Evolutionary conservation across 1,140 invertebrate genomes (phyloP), one percentile per base, ranked within the genome.

Genomic region (Pararge aegeria): DNA sequence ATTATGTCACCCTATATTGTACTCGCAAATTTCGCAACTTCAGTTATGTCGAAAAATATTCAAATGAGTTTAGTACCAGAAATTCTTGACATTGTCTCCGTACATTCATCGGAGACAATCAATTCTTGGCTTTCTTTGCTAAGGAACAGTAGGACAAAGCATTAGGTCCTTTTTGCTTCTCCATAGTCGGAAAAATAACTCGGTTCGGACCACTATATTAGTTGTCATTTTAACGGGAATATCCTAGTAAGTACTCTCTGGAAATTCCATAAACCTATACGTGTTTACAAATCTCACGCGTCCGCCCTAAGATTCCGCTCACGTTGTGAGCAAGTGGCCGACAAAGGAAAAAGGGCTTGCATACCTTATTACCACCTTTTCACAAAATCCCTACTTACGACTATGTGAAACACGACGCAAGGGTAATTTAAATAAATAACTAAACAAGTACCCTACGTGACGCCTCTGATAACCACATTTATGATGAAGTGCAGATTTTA

Each of bases 301-400:
- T 65, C 55, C 64, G 55, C 51, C 50, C 37, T 30, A 57, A 68
- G 68, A 89, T 89, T 89, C 86, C 56, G 52, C 79, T 89, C 86
- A 89, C 86, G 86, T 87, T 77, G 82, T 64, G 53, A 76, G 66
- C 70, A 80, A 87, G 80, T 87, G 78, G 86, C 82, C 86, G 83
- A 86, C 85, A 89, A 86, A 88, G 86, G 85, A 79, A 80, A 84
- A 85, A 86, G 80, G 83, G 81, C 83, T 78, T 84, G 86, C 83
- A 89, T 89, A 89, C 80, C 83, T 87, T 89, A 89, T 87, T 82
- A 84, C 83, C 76, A 84, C 86, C 81, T 84, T 84, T 86, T 83
- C 79, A 64, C 60, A 37, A 84, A 84, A 83, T 84, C 79, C 83
- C 75, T 76, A 81, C 83, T 87, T 84, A 61, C 61, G 54, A 55